A percentile compares a stretch with the other conserved stretches of the same genome.
These are phyloP conservation scores for Cottoperca gobio DNA, from an alignment of 2,797 vertebrate species.

Conservation along the genomic window DNA sequence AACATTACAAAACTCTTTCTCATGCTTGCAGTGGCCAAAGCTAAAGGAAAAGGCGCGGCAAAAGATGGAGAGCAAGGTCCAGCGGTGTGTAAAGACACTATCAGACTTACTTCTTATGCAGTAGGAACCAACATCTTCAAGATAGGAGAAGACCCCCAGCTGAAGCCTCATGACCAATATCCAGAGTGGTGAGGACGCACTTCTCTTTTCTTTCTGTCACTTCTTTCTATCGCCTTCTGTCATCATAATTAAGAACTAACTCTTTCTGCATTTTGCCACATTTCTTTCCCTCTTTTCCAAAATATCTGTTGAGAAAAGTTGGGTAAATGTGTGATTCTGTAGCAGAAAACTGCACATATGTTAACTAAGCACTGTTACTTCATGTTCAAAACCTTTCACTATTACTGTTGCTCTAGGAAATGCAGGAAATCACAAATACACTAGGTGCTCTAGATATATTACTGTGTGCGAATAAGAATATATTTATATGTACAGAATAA, in stretches of 20 bases:
- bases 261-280: background rate
- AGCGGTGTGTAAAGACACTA: constrained; percentile 91
- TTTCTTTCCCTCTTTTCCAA: background rate
- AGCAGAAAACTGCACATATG: background rate
- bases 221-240: background rate
- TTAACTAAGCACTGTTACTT: background rate
- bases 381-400: background rate
- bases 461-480: background rate
- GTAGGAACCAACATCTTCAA: constrained; percentile 92
- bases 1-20: background rate
- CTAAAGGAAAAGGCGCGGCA: constrained; percentile 84
- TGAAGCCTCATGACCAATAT: constrained; percentile 87
- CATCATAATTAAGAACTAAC: background rate
- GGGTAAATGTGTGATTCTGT: background rate
- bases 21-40: constrained; percentile 80
- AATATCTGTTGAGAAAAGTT: background rate
- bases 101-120: constrained; percentile 85
- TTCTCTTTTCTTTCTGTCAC: background rate
- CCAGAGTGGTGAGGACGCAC: constrained; percentile 88
- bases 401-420: background rate
- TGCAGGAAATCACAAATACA: background rate
- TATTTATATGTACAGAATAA: background rate
- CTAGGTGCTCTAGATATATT: background rate
- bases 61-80: constrained; percentile 87
- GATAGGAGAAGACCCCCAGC: constrained; percentile 88